A percentile compares a stretch with the other conserved stretches of the same genome.
phyloP scores from a whole-genome alignment of 1,140 invertebrate species.

The Drosophila cardini region DNA sequence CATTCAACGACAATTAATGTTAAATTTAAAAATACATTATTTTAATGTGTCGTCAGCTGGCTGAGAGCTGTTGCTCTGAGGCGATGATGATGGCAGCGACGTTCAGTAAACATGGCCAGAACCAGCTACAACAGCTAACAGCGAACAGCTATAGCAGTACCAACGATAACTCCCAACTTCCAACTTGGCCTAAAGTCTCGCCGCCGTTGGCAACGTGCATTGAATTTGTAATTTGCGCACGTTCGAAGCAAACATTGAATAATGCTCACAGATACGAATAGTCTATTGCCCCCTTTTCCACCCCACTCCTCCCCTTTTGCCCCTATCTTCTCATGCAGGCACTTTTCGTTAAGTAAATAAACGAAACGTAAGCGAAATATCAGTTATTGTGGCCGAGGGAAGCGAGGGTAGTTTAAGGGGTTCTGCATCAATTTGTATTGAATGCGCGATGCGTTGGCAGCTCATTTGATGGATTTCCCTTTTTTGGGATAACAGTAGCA shows the following conservation, averaged over 20 bases:
- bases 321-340: conserved; percentile 28
- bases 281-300: background rate
- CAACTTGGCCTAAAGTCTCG: conserved; percentile 41
- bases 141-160: background rate
- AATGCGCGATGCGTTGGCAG: conserved; percentile 74
- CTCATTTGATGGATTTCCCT: conserved; percentile 79
- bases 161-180: background rate
- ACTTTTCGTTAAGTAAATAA: conserved; percentile 75
- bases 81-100: conserved; percentile 57
- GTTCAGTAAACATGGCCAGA: conserved; percentile 54
- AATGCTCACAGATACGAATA: conserved; percentile 71
- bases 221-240: conserved; percentile 83
- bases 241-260: conserved; percentile 80
- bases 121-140: conserved; percentile 16
- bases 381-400: conserved; percentile 33
- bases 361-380: conserved; percentile 52
- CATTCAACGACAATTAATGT: conserved; percentile 80
- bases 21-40: conserved; percentile 84
- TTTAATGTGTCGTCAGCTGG: conserved; percentile 77
- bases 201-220: conserved; percentile 75
- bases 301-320: background rate
- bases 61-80: conserved; percentile 42
- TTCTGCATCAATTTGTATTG: conserved; percentile 65
- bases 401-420: background rate
- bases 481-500: conserved; percentile 23